Base-by-base conservation (phyloP, 2,113 vertebrate genomes). In the Ciconia maguari region DNA sequence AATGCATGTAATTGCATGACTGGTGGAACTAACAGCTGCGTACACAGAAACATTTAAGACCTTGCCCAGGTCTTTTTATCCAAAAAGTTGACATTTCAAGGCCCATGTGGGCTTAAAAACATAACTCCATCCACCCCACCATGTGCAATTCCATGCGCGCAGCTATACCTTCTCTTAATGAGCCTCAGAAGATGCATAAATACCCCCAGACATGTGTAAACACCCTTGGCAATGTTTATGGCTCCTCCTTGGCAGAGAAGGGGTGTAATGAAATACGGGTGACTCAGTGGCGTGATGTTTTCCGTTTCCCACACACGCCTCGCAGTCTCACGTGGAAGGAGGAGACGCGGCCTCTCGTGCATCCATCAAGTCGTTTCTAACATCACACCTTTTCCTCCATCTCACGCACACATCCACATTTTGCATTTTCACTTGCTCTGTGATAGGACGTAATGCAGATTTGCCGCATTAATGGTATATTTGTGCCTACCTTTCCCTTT, bases 71-170 rank as follows among this genome's bases (percentile, higher is more conserved):
- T 18, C 25, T 46, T 72, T 75, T 57, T 29, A 58, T 29, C 11
- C 1, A 1, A 75, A 68, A 78, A 4, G 14, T 5, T 30, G 80
- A 42, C 11, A 26, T 78, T 77, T 61, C 22, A 36, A 38, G 32
- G 58, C 8, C 32, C 10, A 5, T 0, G 7, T 14, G 57, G 41
- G 19, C 36, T 91, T 54, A 13, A 57, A 71, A 88, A 25, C 5
- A 1, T 10, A 65, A 5, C 32, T 58, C 25, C 34, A 34, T 32
- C 18, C 13, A 26, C 25, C 5, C 10, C 10, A 11, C 32, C 75
- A 26, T 0, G 0, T 66, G 66, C 34, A 34, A 22, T 32, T n/a
- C 71, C 54, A 48, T 0, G 4, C 15, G 18, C 0, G 0, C 13
- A 24, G 44, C 24, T 34, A 9, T 19, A 13, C 38, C 27, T 84